Evolutionary conservation across 2,888 invertebrate genomes (phyloP).

Genomic region (Embidobia sp.): DNA sequence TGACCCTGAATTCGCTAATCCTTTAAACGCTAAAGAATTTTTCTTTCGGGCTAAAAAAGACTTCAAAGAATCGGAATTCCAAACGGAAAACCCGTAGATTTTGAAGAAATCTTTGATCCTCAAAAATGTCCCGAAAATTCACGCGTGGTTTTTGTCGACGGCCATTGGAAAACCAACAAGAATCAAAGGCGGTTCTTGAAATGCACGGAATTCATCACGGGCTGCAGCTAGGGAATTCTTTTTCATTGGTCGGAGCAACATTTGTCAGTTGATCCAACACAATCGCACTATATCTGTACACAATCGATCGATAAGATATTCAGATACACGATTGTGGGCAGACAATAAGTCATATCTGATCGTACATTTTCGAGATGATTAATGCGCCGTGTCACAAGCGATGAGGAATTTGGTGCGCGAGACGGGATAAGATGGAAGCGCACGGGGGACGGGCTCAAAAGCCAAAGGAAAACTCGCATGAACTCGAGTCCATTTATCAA

Average conservation of each 20-base stretch:
- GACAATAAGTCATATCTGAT: constrained; percentile 55
- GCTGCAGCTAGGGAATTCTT: constrained; percentile 16
- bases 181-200: too few species aligned
- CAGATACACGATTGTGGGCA: constrained; percentile 38
- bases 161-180: too few species aligned
- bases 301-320: constrained; percentile 56
- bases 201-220: constrained; percentile 14
- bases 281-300: constrained; percentile 28
- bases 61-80: too few species aligned
- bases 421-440: constrained; percentile 10
- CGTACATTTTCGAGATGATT: constrained; percentile 53
- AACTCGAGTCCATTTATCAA: constrained; percentile 25
- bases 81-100: too few species aligned
- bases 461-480: constrained; percentile 10
- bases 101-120: too few species aligned
- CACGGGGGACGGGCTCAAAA: too few species aligned
- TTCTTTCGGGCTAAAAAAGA: too few species aligned
- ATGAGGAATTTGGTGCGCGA: constrained; percentile 40
- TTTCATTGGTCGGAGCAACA: constrained; percentile 12
- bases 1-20: too few species aligned
- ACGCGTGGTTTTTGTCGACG: too few species aligned
- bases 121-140: too few species aligned
- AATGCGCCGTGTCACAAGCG: constrained; percentile 42
- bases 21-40: too few species aligned
- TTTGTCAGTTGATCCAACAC: constrained; percentile 14